Conservation (phyloP, 2,888 invertebrate species). For the Hipparchia sbordonii region DNA sequence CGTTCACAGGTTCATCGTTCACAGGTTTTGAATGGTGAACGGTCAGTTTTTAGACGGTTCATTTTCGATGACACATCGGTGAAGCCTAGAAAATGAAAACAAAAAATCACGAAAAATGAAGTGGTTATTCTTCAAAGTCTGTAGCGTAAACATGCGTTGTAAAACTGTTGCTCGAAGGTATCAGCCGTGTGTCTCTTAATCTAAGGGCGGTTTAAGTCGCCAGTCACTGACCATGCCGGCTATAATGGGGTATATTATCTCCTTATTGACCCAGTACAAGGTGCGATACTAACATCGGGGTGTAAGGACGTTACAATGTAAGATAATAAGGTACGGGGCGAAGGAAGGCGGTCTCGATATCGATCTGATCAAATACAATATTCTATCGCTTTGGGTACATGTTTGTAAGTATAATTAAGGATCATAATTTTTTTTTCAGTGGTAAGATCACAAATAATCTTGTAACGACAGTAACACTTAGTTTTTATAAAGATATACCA, state of each 20-base stretch:
- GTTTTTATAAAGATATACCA: too few species aligned
- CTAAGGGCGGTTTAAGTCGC: conserved; percentile 71
- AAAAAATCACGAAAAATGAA: too few species aligned
- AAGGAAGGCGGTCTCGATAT: conserved; percentile 23
- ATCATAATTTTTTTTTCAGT: neutral
- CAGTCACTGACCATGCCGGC: conserved; percentile 67
- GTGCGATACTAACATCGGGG: conserved; percentile 59
- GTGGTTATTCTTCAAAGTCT: neutral
- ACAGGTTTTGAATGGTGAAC: too few species aligned
- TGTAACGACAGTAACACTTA: too few species aligned
- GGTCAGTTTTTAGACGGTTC: too few species aligned
- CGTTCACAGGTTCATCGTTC: too few species aligned
- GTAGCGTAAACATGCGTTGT: neutral
- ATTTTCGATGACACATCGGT: too few species aligned
- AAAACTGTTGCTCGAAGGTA: conserved; percentile 23
- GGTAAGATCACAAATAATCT: too few species aligned
- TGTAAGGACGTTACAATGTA: conserved; percentile 37
- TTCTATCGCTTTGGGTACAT: conserved; percentile 6
- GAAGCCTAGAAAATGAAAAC: too few species aligned
- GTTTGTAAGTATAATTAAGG: conserved; percentile 2
- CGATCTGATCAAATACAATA: conserved; percentile 23
- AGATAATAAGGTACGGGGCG: conserved; percentile 23
- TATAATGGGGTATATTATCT: conserved; percentile 70
- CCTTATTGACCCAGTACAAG: conserved; percentile 76
- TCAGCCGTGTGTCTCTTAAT: conserved; percentile 53